Conservation (phyloP, 2,797 vertebrate species). For the Poeciliopsis infans region DNA sequence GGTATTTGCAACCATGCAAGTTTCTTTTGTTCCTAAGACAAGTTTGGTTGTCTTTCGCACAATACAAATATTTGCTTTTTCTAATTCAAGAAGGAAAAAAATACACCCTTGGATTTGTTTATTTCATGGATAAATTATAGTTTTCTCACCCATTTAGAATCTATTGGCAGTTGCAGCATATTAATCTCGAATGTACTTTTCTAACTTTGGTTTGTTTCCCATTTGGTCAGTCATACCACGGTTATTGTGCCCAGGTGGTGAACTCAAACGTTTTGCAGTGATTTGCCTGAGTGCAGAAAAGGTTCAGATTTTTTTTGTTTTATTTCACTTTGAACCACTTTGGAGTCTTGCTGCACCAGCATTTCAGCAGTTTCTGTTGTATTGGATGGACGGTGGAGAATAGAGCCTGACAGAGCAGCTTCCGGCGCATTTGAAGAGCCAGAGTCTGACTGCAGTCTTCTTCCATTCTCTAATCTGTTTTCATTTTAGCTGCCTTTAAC, state of each 20-base stretch:
- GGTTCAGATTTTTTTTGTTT: slow-evolving; percentile 1
- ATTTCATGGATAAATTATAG: neutral
- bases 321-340: slow-evolving; percentile 60
- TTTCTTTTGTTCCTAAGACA: neutral
- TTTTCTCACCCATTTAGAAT: neutral
- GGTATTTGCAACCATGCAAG: neutral
- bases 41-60: neutral
- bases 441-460: slow-evolving; percentile 61
- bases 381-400: slow-evolving; percentile 62
- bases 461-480: slow-evolving; percentile 31
- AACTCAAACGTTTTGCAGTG: slow-evolving; percentile 1
- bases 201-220: neutral
- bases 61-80: neutral
- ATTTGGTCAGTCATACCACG: neutral
- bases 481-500: slow-evolving; percentile 17
- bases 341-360: slow-evolving; percentile 55
- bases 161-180: neutral
- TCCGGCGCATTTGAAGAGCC: slow-evolving; percentile 55
- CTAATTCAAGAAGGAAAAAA: neutral
- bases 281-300: slow-evolving; percentile 40
- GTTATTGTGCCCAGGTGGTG: neutral
- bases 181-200: neutral
- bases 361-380: slow-evolving; percentile 55
- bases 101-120: neutral
- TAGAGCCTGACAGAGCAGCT: slow-evolving; percentile 68